Percentiles rank a stretch among this genome's conserved stretches.
These are phyloP conservation scores for Plagodis dolabraria DNA, from an alignment of 2,888 invertebrate species.

Conservation along the genomic window DNA sequence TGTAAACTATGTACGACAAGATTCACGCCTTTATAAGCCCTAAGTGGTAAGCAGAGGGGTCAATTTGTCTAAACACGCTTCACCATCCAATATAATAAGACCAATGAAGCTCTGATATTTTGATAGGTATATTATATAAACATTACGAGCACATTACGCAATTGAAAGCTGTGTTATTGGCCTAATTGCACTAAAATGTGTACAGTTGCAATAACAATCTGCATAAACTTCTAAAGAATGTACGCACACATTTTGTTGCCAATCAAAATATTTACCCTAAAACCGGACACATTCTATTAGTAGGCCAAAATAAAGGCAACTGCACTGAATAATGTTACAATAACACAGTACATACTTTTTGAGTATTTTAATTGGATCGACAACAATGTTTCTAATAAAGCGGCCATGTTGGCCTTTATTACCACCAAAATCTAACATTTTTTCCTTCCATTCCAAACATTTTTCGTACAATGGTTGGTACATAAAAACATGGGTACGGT, in stretches of 20 bases:
- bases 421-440: constrained; percentile 28
- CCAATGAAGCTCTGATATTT: too few relatives aligned
- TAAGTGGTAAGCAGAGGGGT: too few relatives aligned
- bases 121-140: too few relatives aligned
- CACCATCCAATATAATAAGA: too few relatives aligned
- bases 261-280: constrained; percentile 31
- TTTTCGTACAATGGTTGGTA: constrained; percentile 44
- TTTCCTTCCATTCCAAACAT: constrained; percentile 35
- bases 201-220: constrained; percentile 18
- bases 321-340: constrained; percentile 18
- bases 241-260: constrained; percentile 24
- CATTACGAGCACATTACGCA: background rate
- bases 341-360: constrained; percentile 23
- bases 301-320: constrained; percentile 23
- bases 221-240: constrained; percentile 18
- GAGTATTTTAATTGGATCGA: constrained; percentile 40
- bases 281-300: constrained; percentile 22
- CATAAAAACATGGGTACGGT: constrained; percentile 43
- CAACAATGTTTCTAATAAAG: constrained; percentile 43
- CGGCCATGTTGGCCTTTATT: constrained; percentile 37
- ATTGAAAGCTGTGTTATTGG: constrained; percentile 9
- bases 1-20: too few relatives aligned
- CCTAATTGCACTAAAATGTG: constrained; percentile 12
- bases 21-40: too few relatives aligned
- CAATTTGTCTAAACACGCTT: too few relatives aligned